phyloP scores from a whole-genome alignment of 2,113 vertebrate species.

The Petrocephalus zakoni region DNA sequence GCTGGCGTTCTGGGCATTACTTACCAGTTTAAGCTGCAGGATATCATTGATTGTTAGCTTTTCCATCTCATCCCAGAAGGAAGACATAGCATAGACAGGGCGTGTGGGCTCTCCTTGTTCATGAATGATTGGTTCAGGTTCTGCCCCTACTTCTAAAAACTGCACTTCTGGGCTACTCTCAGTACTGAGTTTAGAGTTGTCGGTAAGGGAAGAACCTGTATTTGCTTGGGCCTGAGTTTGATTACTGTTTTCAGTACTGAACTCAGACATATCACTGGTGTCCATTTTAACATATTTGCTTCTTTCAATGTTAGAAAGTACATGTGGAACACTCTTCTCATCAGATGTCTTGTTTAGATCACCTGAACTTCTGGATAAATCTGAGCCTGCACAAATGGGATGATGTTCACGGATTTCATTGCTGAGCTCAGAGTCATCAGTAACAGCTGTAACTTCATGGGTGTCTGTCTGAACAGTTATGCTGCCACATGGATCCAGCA shows the following conservation, averaged over 20 bases:
- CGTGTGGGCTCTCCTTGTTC: conserved; percentile 29
- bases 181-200: background rate
- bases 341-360: background rate
- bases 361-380: background rate
- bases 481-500: background rate
- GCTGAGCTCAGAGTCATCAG: background rate
- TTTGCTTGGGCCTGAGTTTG: background rate
- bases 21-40: conserved; percentile 49
- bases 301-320: background rate
- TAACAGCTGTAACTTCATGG: background rate
- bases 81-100: conserved; percentile 59
- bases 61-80: conserved; percentile 71
- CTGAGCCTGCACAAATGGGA: background rate
- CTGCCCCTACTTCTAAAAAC: background rate
- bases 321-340: background rate
- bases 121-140: background rate
- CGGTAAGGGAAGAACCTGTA: background rate
- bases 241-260: background rate
- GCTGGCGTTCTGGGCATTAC: conserved; percentile 17
- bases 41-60: conserved; percentile 68
- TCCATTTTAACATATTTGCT: background rate
- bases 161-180: background rate
- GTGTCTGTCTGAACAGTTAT: background rate
- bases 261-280: background rate
- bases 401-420: too few species aligned